phyloP scores from a whole-genome alignment of 37 sponge, comb jelly and placozoan species.

The Halichondria panicea region DNA sequence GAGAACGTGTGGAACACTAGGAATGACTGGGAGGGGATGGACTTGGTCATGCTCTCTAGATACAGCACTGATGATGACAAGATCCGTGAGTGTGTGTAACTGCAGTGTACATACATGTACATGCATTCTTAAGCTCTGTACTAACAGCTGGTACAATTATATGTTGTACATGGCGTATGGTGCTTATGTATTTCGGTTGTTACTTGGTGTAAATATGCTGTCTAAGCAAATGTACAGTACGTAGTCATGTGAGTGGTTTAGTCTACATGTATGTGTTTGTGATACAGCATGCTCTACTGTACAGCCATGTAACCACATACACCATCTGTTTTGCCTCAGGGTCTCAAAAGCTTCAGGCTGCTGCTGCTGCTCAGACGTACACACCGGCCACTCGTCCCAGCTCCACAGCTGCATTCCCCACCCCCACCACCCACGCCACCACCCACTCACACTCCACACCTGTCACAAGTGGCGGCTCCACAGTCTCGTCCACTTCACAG shows the following conservation, averaged over 20 bases:
- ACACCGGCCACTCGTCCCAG: not conserved
- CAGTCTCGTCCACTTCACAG: slow-evolving; percentile 21
- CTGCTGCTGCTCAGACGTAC: slow-evolving; percentile 10
- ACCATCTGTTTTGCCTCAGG: slow-evolving; percentile 16
- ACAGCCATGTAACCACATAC: too few species aligned
- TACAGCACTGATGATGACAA: slow-evolving; percentile 68
- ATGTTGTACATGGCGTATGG: too few species aligned
- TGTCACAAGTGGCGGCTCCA: not conserved
- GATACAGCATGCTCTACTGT: not conserved
- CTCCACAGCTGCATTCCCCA: slow-evolving; percentile 28
- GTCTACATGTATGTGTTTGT: slow-evolving; percentile 5
- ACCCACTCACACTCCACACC: not conserved
- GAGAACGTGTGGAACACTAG: too few species aligned
- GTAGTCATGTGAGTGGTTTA: not conserved
- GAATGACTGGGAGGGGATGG: not conserved
- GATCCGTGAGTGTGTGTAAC: slow-evolving; percentile 67
- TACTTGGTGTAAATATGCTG: too few species aligned
- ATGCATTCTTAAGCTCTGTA: too few species aligned
- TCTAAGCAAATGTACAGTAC: too few species aligned
- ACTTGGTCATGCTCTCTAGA: slow-evolving; percentile 1
- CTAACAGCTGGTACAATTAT: too few species aligned
- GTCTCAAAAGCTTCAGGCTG: slow-evolving; percentile 22
- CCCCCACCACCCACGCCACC: slow-evolving; percentile 11
- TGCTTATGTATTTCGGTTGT: too few species aligned
- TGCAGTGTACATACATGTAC: too few species aligned